Percentiles rank a stretch among this genome's conserved stretches.
phyloP scores from a whole-genome alignment of 2,888 invertebrate genomes.

The Julus scanicus region DNA sequence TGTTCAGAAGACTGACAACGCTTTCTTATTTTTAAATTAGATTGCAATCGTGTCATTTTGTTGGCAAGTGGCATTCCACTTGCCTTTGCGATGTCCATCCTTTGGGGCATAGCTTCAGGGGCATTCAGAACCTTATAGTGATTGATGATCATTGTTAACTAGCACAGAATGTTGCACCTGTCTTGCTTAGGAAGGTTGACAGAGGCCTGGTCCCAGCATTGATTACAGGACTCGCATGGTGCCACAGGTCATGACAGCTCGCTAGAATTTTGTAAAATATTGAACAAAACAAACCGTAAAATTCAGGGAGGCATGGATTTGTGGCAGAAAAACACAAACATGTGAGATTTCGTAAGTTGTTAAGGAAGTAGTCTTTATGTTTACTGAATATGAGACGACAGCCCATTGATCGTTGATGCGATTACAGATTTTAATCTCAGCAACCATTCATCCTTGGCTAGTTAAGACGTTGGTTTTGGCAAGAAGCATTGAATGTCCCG shows the following conservation, averaged over 20 bases:
- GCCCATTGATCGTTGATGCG: constrained; percentile 19
- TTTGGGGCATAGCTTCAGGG: not conserved
- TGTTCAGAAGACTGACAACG: not conserved
- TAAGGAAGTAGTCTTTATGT: not conserved
- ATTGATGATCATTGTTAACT: constrained; percentile 30
- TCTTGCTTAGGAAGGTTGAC: not conserved
- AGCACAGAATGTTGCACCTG: not conserved
- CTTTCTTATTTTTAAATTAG: not conserved
- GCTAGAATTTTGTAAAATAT: not conserved
- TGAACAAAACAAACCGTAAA: constrained; percentile 37
- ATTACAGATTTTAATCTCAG: constrained; percentile 1
- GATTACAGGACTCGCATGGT: not conserved
- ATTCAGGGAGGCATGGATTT: constrained; percentile 6
- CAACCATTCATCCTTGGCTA: not conserved
- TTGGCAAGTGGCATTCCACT: not conserved
- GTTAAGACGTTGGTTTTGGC: not conserved
- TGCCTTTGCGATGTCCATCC: not conserved
- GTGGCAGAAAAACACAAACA: constrained; percentile 26
- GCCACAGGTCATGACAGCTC: constrained; percentile 43
- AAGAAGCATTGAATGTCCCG: not conserved
- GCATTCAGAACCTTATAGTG: not conserved
- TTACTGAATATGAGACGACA: constrained; percentile 3
- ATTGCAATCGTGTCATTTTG: not conserved
- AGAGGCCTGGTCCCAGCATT: not conserved
- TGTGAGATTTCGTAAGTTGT: not conserved